phyloP scores from a whole-genome alignment of 2,797 vertebrate species.

The Otolemur crassicaudatus region DNA sequence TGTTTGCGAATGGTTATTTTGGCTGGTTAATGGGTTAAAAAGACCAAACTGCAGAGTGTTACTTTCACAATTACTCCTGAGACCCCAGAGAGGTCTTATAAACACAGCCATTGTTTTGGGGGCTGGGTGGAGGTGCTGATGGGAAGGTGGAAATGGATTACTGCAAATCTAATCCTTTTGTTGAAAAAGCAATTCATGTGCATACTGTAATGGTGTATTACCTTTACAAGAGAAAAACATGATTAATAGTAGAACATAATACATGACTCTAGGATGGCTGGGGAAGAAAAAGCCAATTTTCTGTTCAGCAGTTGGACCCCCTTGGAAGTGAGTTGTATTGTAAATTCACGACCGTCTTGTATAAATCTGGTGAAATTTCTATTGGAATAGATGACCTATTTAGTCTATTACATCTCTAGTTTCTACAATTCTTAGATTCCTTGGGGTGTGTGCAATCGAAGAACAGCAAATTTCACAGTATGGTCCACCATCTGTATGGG shows the following conservation, averaged over 20 bases:
- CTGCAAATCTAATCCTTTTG: slow-evolving; percentile 41
- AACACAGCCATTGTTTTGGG: neutral
- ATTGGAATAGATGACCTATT: slow-evolving; percentile 81
- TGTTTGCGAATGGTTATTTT: slow-evolving; percentile 23
- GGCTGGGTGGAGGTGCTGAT: neutral
- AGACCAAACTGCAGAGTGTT: neutral
- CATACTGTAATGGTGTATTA: slow-evolving; percentile 38
- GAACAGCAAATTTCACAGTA: slow-evolving; percentile 81
- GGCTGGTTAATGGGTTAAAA: slow-evolving; percentile 26
- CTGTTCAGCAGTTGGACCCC: slow-evolving; percentile 63
- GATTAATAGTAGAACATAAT: slow-evolving; percentile 71
- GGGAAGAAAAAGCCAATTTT: slow-evolving; percentile 65
- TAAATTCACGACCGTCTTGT: slow-evolving; percentile 75
- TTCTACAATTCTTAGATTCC: slow-evolving; percentile 76
- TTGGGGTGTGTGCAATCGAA: slow-evolving; percentile 76
- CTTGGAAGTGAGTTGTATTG: slow-evolving; percentile 73
- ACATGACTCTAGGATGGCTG: slow-evolving; percentile 34
- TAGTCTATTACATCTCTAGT: slow-evolving; percentile 76
- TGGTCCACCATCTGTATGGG: slow-evolving; percentile 80
- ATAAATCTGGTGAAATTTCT: slow-evolving; percentile 79
- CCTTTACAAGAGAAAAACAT: slow-evolving; percentile 68
- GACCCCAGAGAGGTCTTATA: neutral
- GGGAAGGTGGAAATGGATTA: slow-evolving; percentile 48
- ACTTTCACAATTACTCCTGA: neutral
- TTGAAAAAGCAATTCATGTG: slow-evolving; percentile 59